Base-by-base conservation (phyloP, 2,797 vertebrate species). In the Sylvia borin region DNA sequence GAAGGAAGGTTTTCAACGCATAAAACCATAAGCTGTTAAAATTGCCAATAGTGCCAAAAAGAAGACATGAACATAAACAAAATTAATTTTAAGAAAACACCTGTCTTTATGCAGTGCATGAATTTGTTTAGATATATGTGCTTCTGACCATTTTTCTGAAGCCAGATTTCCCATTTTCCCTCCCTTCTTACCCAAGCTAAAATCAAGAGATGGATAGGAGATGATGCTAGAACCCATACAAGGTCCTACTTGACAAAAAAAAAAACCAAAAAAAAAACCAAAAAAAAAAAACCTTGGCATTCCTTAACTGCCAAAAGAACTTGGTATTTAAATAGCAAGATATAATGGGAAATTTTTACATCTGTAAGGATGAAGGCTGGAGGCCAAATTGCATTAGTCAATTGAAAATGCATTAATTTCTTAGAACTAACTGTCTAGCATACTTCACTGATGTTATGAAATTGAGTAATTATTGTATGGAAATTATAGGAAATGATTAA, bases 321-420 rank as follows among this genome's bases (percentile, higher is more conserved):
- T n/a, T 32, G 6, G 18, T 43, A 48, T 72, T 92, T 72, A 91
- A 76, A 61, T 75, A 71, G 22, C 11, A 81, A 72, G 40, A 61
- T 48, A 40, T 38, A 77, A 73, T 80, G 36, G 38, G 19, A 65
- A 68, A 15, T 45, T 48, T 91, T 55, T 88, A 60, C 53, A 36
- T 60, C 32, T 71, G 15, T 65, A 83, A 64, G 18, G 38, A 91
- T 47, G 21, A 75, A 93, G 25, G 32, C 81, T 80, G 71, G 79
- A 83, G 43, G 72, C 40, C 42, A 96, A 91, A 68, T 73, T 14
- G 68, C 32, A 27, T 88, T 58, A 90, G 20, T 36, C 51, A 85
- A 43, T 54, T 86, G 57, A 93, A 90, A 95, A 86, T 74, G 21
- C n/a, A 79, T 73, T 77, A 29, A 84, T 92, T 92, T 90, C 57